phyloP scores from a whole-genome alignment of 2,113 vertebrate genomes.

The Ophthalmolycus amberensis region DNA sequence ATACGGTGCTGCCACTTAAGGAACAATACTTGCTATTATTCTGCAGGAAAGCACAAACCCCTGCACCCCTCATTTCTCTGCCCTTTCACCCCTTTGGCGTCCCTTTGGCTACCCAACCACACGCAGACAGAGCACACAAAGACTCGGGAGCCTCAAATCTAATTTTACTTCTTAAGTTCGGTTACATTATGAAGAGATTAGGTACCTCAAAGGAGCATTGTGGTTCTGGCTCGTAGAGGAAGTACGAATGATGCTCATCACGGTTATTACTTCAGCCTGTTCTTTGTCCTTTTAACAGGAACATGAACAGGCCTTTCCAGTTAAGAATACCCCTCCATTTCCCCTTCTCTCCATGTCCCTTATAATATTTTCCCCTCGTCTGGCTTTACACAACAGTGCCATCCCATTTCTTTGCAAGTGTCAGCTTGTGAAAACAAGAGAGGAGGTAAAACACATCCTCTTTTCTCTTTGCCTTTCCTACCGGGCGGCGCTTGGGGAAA shows the following conservation, averaged over 20 bases:
- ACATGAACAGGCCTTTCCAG: constrained; percentile 54
- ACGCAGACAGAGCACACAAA: constrained; percentile 46
- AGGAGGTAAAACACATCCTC: constrained; percentile 44
- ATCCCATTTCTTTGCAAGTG: constrained; percentile 34
- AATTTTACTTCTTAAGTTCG: constrained; percentile 41
- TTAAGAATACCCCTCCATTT: constrained; percentile 33
- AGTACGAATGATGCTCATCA: constrained; percentile 52
- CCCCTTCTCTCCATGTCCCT: background rate
- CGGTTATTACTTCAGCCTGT: constrained; percentile 59
- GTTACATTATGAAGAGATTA: constrained; percentile 45
- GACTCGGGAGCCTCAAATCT: constrained; percentile 51
- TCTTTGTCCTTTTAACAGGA: constrained; percentile 52
- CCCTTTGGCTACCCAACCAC: constrained; percentile 49
- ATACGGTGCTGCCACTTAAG: constrained; percentile 46
- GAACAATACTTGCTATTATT: constrained; percentile 69
- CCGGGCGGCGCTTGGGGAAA: constrained; percentile 64
- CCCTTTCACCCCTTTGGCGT: constrained; percentile 59
- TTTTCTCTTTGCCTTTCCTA: constrained; percentile 35
- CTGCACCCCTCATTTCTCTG: constrained; percentile 52
- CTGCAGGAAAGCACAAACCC: constrained; percentile 51
- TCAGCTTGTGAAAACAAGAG: constrained; percentile 45
- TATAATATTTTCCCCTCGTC: constrained; percentile 24
- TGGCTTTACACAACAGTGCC: constrained; percentile 46
- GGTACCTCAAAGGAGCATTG: constrained; percentile 44
- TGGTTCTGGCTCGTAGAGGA: constrained; percentile 50